phyloP scores from a whole-genome alignment of 1,140 invertebrate genomes.

The Rhagoletis zephyria region DNA sequence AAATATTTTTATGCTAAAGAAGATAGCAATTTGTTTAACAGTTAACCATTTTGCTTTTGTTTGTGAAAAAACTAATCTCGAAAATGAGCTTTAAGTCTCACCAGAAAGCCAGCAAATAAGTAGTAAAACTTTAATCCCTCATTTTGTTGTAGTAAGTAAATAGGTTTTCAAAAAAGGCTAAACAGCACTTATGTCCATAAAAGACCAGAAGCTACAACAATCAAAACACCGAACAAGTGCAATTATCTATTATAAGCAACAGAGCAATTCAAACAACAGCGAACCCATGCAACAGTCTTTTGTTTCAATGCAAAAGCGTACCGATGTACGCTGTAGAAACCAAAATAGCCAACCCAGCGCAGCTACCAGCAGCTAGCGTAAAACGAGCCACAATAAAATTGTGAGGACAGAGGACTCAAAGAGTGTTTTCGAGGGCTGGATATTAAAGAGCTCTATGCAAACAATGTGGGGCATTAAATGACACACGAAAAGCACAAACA shows the following conservation, averaged over 20 bases:
- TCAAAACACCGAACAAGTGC: slow-evolving; percentile 28
- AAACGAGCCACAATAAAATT: background rate
- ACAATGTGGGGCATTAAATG: slow-evolving; percentile 16
- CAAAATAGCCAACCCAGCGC: background rate
- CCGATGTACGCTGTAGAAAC: background rate
- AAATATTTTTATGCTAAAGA: too few relatives aligned
- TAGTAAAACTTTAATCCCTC: background rate
- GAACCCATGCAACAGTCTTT: background rate
- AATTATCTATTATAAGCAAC: slow-evolving; percentile 23
- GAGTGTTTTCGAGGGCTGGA: background rate
- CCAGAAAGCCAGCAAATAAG: background rate
- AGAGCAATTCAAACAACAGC: background rate
- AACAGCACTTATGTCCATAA: background rate
- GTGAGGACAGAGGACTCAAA: background rate
- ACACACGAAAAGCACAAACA: slow-evolving; percentile 28
- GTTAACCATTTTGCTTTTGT: too few relatives aligned
- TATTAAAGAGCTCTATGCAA: background rate
- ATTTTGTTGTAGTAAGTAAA: background rate
- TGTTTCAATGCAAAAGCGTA: background rate
- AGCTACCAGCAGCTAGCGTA: background rate
- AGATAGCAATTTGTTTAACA: too few relatives aligned
- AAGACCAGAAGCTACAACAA: background rate
- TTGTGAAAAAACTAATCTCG: too few relatives aligned
- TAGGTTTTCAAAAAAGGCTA: background rate
- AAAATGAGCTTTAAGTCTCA: too few relatives aligned